A percentile compares a stretch with the other conserved stretches of the same genome.
These are phyloP conservation scores for Trichogramma dendrolimi DNA, from an alignment of 2,888 invertebrate genomes.

Conservation along the genomic window DNA sequence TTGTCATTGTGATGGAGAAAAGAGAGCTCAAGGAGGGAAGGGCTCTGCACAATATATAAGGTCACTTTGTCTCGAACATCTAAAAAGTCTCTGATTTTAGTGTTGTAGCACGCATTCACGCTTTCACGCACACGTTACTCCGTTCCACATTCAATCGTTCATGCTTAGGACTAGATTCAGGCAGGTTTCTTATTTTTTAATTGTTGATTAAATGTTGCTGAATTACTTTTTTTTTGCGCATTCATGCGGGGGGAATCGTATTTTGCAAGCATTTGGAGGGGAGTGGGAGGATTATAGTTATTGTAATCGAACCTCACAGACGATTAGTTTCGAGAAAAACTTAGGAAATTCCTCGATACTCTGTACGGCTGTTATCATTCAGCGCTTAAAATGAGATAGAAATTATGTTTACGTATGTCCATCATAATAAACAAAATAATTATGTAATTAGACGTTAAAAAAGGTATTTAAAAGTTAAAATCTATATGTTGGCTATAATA, in stretches of 20 bases:
- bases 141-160: constrained; percentile 18
- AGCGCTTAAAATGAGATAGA: too few relatives aligned
- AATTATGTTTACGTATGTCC: too few relatives aligned
- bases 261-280: constrained; percentile 22
- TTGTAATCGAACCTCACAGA: too few relatives aligned
- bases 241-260: neutral
- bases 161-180: constrained; percentile 41
- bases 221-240: neutral
- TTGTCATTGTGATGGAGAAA: constrained; percentile 17
- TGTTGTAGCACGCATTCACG: constrained; percentile 21
- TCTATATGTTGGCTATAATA: too few relatives aligned
- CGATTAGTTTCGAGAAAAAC: too few relatives aligned
- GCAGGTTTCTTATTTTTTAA: constrained; percentile 33
- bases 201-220: constrained; percentile 7
- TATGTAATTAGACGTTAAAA: too few relatives aligned
- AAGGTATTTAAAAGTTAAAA: too few relatives aligned
- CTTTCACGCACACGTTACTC: constrained; percentile 15
- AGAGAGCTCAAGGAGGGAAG: constrained; percentile 31
- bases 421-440: too few relatives aligned
- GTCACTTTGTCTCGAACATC: constrained; percentile 42
- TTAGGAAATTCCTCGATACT: too few relatives aligned
- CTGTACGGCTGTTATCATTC: too few relatives aligned
- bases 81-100: constrained; percentile 33
- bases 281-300: neutral
- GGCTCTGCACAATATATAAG: constrained; percentile 36